Evolutionary conservation across 2,113 vertebrate species (phyloP), one percentile per base, ranked within the genome.

Genomic region (Anhinga anhinga): DNA sequence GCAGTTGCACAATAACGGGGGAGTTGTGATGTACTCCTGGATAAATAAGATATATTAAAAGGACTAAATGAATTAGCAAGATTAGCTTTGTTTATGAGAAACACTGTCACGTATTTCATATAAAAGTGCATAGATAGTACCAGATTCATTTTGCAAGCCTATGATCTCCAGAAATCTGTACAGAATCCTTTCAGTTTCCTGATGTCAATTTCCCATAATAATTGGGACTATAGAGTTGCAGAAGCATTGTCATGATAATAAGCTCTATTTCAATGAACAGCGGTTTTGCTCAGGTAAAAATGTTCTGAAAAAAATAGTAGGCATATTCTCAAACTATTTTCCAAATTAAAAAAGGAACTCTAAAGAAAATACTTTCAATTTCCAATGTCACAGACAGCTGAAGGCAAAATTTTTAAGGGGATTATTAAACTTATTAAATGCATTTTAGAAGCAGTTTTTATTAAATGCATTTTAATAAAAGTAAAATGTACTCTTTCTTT

Each of bases 211-310:
- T 95, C 63, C 40, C 25, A 13, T 79, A 72, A 84, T 62, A 95
- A 88, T 27, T 74, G 50, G 12, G 44, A 89, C 38, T 71, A 83
- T 8, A 83, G 82, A 45, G 45, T 69, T 59, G 11, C 45, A 88
- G 59, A 83, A 93, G 15, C 59, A 59, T 47, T 83, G 45, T 80
- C 62, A 86, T 66, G 50, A 89, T 87, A 87, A 93, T 87, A 81
- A 90, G 20, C 17, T 90, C 71, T 86, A 62, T 90, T 96, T 88
- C 90, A 90, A 77, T 70, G 58, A 95, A 62, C 11, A 80, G 79
- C 2, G 19, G 27, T 30, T 66, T 65, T 73, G 25, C 34, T 53
- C 34, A 62, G 56, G 23, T 72, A 13, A 92, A 89, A 52, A 71
- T 15, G 36, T 63, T 61, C 9, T 36, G 18, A 13, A 36, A 87